Conservation (phyloP, 2,888 invertebrate genomes). For the Agrilus cyanescens region DNA sequence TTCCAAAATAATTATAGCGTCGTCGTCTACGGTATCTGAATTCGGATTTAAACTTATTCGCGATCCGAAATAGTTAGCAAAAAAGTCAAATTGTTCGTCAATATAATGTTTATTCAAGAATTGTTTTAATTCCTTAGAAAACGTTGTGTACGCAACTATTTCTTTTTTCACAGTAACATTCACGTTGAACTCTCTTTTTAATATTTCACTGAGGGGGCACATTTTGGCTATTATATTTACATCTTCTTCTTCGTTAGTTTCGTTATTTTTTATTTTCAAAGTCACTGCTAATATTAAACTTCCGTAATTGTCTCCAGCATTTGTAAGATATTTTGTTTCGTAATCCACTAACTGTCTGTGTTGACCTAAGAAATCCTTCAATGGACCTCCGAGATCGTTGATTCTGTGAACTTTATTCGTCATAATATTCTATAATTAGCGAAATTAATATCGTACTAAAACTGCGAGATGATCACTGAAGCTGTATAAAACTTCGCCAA, state of each 20-base stretch:
- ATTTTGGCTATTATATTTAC: slow-evolving; percentile 40
- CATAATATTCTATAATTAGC: not conserved
- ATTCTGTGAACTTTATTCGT: slow-evolving; percentile 6
- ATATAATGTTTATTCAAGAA: slow-evolving; percentile 34
- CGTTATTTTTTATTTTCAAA: slow-evolving; percentile 17
- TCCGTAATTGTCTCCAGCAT: slow-evolving; percentile 47
- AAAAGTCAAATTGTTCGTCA: slow-evolving; percentile 30
- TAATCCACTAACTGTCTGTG: slow-evolving; percentile 20
- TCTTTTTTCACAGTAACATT: slow-evolving; percentile 41
- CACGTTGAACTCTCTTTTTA: slow-evolving; percentile 38
- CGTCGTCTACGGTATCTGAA: slow-evolving; percentile 32
- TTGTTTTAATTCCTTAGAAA: slow-evolving; percentile 34
- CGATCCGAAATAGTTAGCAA: slow-evolving; percentile 38
- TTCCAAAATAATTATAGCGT: slow-evolving; percentile 42
- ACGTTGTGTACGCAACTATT: slow-evolving; percentile 36
- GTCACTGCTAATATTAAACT: slow-evolving; percentile 38
- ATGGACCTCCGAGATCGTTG: slow-evolving; percentile 7
- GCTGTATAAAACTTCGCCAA: no score
- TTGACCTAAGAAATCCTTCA: slow-evolving; percentile 4
- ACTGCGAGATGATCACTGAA: no score
- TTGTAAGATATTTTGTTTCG: slow-evolving; percentile 31
- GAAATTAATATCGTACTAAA: no score
- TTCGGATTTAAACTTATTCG: slow-evolving; percentile 25
- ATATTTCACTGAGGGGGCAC: slow-evolving; percentile 37
- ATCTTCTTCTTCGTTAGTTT: slow-evolving; percentile 20